Evolutionary conservation across 1,140 invertebrate species (phyloP).

Genomic region (Agrypnia vestita): DNA sequence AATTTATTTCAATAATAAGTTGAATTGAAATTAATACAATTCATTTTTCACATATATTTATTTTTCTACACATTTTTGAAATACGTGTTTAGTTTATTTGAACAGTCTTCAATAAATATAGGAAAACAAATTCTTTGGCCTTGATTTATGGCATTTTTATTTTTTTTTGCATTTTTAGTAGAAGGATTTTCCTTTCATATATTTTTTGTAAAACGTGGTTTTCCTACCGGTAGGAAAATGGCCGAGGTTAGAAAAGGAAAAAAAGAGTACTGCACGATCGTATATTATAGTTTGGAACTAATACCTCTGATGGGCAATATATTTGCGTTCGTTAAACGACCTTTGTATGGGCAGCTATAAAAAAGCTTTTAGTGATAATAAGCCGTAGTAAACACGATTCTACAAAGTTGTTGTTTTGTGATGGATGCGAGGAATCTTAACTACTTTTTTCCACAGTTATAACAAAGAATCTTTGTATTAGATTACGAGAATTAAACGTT

Average conservation of each 20-base stretch:
- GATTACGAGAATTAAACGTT: too few species aligned
- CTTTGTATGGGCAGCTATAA: constrained; percentile 57
- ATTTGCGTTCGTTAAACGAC: constrained; percentile 59
- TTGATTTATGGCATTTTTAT: neutral
- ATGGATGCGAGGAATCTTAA: constrained; percentile 7
- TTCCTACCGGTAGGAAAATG: constrained; percentile 37
- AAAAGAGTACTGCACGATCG: constrained; percentile 51
- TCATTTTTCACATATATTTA: too few species aligned
- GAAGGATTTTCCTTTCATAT: neutral
- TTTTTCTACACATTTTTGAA: too few species aligned
- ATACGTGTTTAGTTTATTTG: too few species aligned
- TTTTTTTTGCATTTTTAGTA: neutral
- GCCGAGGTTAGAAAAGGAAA: constrained; percentile 40
- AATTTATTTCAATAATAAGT: too few species aligned
- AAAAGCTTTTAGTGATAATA: constrained; percentile 62
- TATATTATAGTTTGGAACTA: constrained; percentile 60
- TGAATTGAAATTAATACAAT: too few species aligned
- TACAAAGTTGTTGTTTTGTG: constrained; percentile 61
- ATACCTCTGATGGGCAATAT: constrained; percentile 59
- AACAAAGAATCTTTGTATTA: neutral
- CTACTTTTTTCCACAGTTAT: neutral
- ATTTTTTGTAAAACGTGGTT: neutral
- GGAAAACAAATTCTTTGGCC: neutral
- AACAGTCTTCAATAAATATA: too few species aligned
- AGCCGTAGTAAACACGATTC: constrained; percentile 58